Conservation (phyloP, 2,888 invertebrate species). For the Podabrus alpinus region DNA sequence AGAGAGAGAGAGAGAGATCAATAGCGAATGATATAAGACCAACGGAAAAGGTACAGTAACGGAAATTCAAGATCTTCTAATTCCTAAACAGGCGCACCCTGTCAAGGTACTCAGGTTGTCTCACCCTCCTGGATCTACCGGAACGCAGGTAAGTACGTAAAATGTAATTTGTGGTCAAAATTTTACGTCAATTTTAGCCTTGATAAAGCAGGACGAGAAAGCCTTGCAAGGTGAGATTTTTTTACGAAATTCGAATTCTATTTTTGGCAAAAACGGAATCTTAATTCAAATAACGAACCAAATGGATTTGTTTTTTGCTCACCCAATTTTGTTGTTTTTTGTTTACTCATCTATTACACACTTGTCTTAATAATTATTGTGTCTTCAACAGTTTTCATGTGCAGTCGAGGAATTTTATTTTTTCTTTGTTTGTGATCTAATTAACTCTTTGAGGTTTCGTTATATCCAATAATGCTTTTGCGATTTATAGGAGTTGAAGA, state of each 20-base stretch:
- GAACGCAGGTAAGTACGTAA: not conserved
- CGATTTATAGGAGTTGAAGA: conserved; percentile 67
- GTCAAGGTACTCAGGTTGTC: not conserved
- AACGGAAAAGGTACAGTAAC: too few species aligned
- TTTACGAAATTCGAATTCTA: not conserved
- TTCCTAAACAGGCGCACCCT: not conserved
- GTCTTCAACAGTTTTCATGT: not conserved
- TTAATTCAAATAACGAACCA: not conserved
- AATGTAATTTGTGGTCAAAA: not conserved
- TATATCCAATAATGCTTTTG: conserved; percentile 16
- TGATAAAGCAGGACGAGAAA: not conserved
- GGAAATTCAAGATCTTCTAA: not conserved
- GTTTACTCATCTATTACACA: not conserved
- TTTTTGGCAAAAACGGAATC: not conserved
- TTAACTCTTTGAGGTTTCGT: not conserved
- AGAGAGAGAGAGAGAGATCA: too few species aligned
- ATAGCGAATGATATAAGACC: too few species aligned
- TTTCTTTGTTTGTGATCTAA: not conserved
- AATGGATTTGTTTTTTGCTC: not conserved
- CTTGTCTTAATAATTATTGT: not conserved
- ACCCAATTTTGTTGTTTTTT: not conserved
- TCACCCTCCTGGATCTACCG: not conserved
- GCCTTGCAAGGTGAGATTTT: not conserved
- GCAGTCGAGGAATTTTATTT: not conserved
- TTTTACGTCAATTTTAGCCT: not conserved